Percentiles rank a stretch among this genome's conserved stretches.
Conservation (phyloP, 2,888 invertebrate species). For the Hemistola chrysoprasaria region DNA sequence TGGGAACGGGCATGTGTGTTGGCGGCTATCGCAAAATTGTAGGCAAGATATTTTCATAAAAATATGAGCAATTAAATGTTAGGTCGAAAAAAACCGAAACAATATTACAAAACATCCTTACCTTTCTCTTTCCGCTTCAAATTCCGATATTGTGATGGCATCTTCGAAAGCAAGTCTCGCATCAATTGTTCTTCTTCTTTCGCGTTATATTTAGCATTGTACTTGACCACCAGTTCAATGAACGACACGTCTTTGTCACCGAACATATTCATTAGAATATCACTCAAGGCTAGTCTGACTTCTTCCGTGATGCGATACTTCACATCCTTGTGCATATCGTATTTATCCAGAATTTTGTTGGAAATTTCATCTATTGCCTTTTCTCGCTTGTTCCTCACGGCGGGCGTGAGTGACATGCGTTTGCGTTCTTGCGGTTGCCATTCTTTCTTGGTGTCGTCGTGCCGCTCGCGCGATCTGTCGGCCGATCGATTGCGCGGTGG, state of each 20-base stretch:
- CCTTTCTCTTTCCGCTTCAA: constrained; percentile 54
- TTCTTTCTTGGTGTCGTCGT: background rate
- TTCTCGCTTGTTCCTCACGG: constrained; percentile 46
- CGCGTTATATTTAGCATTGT: constrained; percentile 48
- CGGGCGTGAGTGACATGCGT: constrained; percentile 6
- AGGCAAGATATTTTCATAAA: too few relatives aligned
- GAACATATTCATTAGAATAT: constrained; percentile 55
- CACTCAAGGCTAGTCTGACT: constrained; percentile 39
- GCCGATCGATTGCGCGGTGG: background rate
- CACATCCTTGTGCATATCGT: constrained; percentile 40
- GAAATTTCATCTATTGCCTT: constrained; percentile 58
- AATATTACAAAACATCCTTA: too few relatives aligned
- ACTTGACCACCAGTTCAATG: constrained; percentile 63
- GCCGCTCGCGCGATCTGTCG: constrained; percentile 1
- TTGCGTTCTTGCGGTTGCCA: too few relatives aligned
- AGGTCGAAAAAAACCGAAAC: background rate
- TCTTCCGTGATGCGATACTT: constrained; percentile 46
- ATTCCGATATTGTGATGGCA: constrained; percentile 47
- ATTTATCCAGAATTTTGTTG: constrained; percentile 48
- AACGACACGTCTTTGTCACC: constrained; percentile 58
- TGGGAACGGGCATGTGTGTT: too few relatives aligned
- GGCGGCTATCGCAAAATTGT: too few relatives aligned
- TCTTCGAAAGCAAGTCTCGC: constrained; percentile 48
- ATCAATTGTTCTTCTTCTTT: constrained; percentile 56
- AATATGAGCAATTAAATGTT: too few relatives aligned